Conservation (phyloP, 2,888 invertebrate genomes). For the Melinopterus prodromus region DNA sequence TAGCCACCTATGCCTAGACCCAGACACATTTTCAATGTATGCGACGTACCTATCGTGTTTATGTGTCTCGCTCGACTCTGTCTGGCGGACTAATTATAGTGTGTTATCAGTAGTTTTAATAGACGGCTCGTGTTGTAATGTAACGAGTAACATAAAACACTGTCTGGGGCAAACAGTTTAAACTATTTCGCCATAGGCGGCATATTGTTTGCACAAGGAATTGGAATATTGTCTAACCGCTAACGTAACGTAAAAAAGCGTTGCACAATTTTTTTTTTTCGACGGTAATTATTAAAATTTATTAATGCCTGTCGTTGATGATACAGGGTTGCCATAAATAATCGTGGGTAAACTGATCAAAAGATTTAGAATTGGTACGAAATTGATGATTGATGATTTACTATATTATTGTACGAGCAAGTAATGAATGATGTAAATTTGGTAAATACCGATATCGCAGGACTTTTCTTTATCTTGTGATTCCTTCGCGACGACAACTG, state of each 20-base stretch:
- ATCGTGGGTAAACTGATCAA: no score
- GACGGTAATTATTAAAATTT: neutral
- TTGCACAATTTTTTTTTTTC: neutral
- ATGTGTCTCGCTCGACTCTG: neutral
- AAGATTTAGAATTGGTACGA: no score
- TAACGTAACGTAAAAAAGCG: neutral
- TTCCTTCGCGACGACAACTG: no score
- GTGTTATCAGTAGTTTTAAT: neutral
- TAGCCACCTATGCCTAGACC: neutral
- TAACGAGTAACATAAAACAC: neutral
- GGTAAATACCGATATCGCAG: no score
- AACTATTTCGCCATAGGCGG: neutral
- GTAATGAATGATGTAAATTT: no score
- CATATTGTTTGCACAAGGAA: neutral
- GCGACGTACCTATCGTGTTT: neutral
- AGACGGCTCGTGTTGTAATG: neutral
- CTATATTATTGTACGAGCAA: no score
- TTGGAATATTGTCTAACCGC: neutral
- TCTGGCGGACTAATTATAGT: neutral
- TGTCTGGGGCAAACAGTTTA: neutral
- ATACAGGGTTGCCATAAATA: no score
- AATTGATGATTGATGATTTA: no score
- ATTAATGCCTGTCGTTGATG: no score
- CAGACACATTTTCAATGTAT: neutral
- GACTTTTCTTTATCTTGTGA: no score